Evolutionary conservation across 2,888 invertebrate species (phyloP).

Genomic region (Neoitamus cyanurus): DNA sequence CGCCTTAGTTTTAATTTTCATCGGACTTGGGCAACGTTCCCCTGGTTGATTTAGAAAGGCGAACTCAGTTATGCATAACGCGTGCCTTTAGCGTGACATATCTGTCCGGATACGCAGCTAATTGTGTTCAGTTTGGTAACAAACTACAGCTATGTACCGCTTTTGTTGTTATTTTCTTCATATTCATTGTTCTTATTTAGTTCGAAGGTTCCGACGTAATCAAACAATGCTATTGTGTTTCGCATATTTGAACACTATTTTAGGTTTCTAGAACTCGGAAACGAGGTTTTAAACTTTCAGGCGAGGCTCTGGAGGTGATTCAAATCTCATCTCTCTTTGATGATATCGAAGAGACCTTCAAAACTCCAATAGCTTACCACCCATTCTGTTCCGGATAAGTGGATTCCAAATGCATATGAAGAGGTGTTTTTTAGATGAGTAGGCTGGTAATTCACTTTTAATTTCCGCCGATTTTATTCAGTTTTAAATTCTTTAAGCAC

Average conservation of each 20-base stretch:
- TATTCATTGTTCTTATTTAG: conserved; percentile 26
- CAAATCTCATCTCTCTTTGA: background rate
- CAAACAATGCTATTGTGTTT: conserved; percentile 28
- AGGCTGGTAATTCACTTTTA: background rate
- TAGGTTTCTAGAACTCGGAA: conserved; percentile 21
- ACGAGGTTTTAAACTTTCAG: background rate
- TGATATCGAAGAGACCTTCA: background rate
- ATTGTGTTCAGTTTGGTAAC: background rate
- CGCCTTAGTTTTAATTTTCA: background rate
- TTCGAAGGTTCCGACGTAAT: conserved; percentile 35
- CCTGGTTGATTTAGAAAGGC: background rate
- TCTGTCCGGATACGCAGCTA: conserved; percentile 27
- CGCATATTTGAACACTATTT: background rate
- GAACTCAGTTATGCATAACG: conserved; percentile 14
- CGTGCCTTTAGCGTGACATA: background rate
- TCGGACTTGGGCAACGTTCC: background rate
- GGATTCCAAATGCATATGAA: background rate
- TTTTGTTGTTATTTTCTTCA: background rate
- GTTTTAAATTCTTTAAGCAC: background rate
- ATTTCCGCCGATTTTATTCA: background rate
- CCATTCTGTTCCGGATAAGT: conserved; percentile 1
- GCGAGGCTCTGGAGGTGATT: background rate
- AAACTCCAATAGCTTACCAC: background rate
- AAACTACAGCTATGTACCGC: background rate
- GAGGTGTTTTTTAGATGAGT: background rate